Percentiles rank a stretch among this genome's conserved stretches.
These are phyloP conservation scores for Tachycineta bicolor DNA, from an alignment of 2,113 vertebrate genomes.

Conservation along the genomic window DNA sequence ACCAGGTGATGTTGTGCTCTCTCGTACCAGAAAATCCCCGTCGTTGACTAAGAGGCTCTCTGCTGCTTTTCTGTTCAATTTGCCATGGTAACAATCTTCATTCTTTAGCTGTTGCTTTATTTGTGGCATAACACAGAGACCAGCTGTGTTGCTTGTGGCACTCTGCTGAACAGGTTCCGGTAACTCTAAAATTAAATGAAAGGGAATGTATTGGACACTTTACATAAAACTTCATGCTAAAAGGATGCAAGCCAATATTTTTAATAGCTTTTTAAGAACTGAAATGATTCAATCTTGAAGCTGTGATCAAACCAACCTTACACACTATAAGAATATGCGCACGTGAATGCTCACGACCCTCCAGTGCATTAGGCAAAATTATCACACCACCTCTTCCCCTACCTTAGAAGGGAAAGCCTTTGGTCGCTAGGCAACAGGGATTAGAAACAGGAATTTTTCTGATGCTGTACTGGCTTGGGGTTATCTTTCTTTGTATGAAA, in stretches of 20 bases:
- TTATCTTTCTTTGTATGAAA: conserved; percentile 27
- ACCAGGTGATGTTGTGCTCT: conserved; percentile 86
- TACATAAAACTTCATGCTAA: background rate
- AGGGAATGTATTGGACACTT: background rate
- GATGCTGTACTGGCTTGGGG: background rate
- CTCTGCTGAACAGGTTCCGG: conserved; percentile 68
- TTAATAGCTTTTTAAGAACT: background rate
- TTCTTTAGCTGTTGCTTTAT: conserved; percentile 78
- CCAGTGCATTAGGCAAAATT: background rate
- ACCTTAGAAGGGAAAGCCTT: conserved; percentile 9
- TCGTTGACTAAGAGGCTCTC: conserved; percentile 86
- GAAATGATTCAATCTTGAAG: background rate
- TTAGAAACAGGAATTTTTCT: background rate
- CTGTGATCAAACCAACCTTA: background rate
- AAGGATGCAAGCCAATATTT: background rate
- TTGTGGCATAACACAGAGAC: conserved; percentile 47
- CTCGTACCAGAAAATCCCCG: conserved; percentile 91
- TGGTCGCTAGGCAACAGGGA: conserved; percentile 42
- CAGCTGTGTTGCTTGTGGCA: conserved; percentile 44
- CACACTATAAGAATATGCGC: background rate
- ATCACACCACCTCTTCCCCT: background rate
- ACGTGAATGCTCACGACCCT: background rate
- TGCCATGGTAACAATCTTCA: conserved; percentile 91
- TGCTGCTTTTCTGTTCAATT: conserved; percentile 85
- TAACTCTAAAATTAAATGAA: conserved; percentile 64